Percentiles rank a stretch among this genome's conserved stretches.
Conservation (phyloP, 2,797 vertebrate genomes). For the Delichon dasypus region DNA sequence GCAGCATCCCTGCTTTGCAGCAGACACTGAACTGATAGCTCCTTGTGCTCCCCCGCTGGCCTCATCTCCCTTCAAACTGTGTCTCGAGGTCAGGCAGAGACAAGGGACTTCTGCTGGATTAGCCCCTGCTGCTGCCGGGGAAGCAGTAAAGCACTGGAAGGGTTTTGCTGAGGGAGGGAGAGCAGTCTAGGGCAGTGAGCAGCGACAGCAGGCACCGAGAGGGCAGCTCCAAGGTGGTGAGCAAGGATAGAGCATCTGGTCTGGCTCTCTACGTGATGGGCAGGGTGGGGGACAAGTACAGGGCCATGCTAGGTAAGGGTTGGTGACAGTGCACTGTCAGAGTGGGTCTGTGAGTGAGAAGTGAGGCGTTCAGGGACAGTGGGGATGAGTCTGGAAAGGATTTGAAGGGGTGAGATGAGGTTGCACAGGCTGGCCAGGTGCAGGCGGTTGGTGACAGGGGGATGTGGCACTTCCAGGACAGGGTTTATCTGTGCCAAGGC, state of each 20-base stretch:
- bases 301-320: not conserved
- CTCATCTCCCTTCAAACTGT: not conserved
- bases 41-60: not conserved
- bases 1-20: not conserved
- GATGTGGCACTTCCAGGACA: not conserved
- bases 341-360: not conserved
- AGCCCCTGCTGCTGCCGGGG: not conserved
- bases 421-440: not conserved
- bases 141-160: not conserved
- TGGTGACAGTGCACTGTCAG: rapidly evolving
- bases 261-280: not conserved
- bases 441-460: not conserved
- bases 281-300: not conserved
- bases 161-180: not conserved
- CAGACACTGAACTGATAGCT: not conserved
- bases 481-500: not conserved
- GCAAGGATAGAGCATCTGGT: not conserved
- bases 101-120: not conserved
- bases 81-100: not conserved
- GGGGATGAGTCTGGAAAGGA: not conserved
- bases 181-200: not conserved
- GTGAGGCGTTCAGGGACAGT: not conserved
- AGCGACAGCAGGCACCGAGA: rapidly evolving
- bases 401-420: not conserved
- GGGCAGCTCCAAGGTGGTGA: rapidly evolving